Conservation (phyloP, 2,888 invertebrate genomes). For the Platycheirus albimanus region DNA sequence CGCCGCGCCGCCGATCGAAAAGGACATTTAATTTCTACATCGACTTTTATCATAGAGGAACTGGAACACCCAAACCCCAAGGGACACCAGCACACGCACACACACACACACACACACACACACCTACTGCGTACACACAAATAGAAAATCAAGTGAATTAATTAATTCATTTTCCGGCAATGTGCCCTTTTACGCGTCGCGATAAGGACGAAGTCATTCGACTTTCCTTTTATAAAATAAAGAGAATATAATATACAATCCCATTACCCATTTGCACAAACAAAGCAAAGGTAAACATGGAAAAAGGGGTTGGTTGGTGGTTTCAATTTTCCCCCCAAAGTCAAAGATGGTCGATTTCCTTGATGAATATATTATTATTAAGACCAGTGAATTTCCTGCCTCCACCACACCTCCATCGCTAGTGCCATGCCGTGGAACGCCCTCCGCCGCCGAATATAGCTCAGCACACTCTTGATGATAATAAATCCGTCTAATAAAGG, state of each 20-base stretch:
- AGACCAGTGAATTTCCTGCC: constrained; percentile 55
- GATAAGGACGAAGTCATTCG: constrained; percentile 52
- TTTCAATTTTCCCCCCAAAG: background rate
- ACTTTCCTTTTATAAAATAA: constrained; percentile 26
- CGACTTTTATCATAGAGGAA: constrained; percentile 61
- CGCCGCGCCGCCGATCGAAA: background rate
- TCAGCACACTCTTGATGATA: constrained; percentile 71
- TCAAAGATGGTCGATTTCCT: constrained; percentile 54
- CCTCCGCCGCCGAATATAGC: background rate
- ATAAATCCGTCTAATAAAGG: constrained; percentile 73
- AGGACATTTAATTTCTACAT: constrained; percentile 71
- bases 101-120: background rate
- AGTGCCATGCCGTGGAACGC: no score
- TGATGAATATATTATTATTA: constrained; percentile 73
- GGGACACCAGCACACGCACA: constrained; percentile 29
- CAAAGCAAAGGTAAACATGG: constrained; percentile 57
- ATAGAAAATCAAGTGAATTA: constrained; percentile 72
- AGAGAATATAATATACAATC: constrained; percentile 16
- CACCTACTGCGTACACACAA: no score
- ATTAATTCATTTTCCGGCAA: constrained; percentile 70
- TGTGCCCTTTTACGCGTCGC: constrained; percentile 65
- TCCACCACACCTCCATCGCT: background rate
- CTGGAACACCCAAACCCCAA: no score
- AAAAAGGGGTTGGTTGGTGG: constrained; percentile 15
- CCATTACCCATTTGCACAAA: constrained; percentile 42